These are phyloP conservation scores for Tortricodes alternella DNA, from an alignment of 2,888 invertebrate species.

Conservation along the genomic window DNA sequence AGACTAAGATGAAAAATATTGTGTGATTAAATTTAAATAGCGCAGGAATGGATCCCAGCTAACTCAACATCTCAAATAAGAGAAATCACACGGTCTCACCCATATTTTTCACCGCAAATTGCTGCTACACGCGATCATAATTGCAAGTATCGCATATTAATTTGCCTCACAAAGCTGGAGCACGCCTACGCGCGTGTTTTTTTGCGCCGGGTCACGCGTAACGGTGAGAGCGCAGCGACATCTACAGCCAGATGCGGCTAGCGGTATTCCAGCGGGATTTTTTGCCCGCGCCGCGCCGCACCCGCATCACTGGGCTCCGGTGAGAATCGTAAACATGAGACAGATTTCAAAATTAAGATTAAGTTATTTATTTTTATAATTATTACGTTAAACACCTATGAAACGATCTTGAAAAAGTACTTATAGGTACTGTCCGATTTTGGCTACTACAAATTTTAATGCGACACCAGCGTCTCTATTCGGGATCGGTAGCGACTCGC, in stretches of 20 bases:
- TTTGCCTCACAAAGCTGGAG: slow-evolving; percentile 58
- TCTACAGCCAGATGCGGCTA: slow-evolving; percentile 73
- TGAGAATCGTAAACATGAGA: slow-evolving; percentile 22
- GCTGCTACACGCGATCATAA: slow-evolving; percentile 52
- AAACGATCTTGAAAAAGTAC: neutral
- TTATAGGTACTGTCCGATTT: neutral
- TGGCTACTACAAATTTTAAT: no score
- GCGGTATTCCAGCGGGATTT: slow-evolving; percentile 71
- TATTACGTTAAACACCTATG: neutral
- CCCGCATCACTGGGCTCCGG: slow-evolving; percentile 22
- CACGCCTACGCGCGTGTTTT: slow-evolving; percentile 64
- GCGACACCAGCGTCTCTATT: no score
- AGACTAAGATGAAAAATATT: neutral
- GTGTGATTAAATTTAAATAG: neutral
- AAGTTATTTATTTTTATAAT: neutral
- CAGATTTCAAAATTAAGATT: slow-evolving; percentile 14
- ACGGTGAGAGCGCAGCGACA: slow-evolving; percentile 74
- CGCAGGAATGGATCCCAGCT: slow-evolving; percentile 2
- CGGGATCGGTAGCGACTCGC: no score
- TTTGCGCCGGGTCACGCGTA: slow-evolving; percentile 62
- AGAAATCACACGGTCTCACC: slow-evolving; percentile 24
- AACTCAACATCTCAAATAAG: slow-evolving; percentile 8
- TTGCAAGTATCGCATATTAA: slow-evolving; percentile 55
- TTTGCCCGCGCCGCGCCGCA: slow-evolving; percentile 39
- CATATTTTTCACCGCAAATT: slow-evolving; percentile 25